These are phyloP conservation scores for Cerastoderma edule DNA, from an alignment of 2,888 invertebrate species.

Conservation along the genomic window DNA sequence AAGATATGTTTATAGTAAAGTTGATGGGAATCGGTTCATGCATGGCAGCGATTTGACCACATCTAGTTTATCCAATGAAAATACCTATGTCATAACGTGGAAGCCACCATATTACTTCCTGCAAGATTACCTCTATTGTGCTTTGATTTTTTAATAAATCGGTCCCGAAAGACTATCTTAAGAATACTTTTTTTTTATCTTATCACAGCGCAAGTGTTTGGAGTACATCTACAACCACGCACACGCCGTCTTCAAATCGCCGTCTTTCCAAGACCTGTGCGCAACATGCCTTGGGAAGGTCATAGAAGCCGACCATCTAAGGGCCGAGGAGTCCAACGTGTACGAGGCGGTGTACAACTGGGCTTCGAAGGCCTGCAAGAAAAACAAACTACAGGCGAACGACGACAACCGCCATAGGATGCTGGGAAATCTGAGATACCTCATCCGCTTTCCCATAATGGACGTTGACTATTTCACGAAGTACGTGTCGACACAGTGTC, in stretches of 20 bases:
- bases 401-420: constrained; percentile 65
- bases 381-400: constrained; percentile 60
- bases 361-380: constrained; percentile 71
- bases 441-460: constrained; percentile 74
- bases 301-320: constrained; percentile 89
- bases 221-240: constrained; percentile 50
- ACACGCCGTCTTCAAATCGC: constrained; percentile 77
- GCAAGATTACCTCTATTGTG: too few relatives aligned
- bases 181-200: too few relatives aligned
- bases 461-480: constrained; percentile 58
- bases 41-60: too few relatives aligned
- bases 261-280: constrained; percentile 87
- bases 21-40: too few relatives aligned
- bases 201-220: constrained; percentile 47
- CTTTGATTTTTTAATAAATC: too few relatives aligned
- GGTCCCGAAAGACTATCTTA: too few relatives aligned
- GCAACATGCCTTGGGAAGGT: constrained; percentile 87
- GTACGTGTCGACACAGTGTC: constrained; percentile 45
- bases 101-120: too few relatives aligned
- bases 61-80: too few relatives aligned
- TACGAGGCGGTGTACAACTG: constrained; percentile 68
- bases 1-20: too few relatives aligned
- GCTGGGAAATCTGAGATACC: constrained; percentile 67
- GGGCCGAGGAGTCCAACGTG: constrained; percentile 84
- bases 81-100: too few relatives aligned